Percentiles rank a stretch among this genome's conserved stretches.
Evolutionary conservation across 2,113 vertebrate genomes (phyloP).

Genomic region (Plecturocebus donacophilus): DNA sequence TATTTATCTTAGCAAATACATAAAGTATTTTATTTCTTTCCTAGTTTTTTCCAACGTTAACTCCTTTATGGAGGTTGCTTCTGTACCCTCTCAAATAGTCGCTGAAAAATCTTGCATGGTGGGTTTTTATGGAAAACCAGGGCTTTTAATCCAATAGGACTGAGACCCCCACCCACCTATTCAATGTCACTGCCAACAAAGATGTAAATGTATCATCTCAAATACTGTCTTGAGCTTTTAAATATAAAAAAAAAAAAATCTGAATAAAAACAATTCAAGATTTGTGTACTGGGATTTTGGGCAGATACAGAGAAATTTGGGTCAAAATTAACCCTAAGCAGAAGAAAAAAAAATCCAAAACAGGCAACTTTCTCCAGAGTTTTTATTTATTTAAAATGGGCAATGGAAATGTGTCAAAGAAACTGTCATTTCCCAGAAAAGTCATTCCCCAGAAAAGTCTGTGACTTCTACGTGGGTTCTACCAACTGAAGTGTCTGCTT

Average conservation of each 20-base stretch:
- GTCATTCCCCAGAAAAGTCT: neutral
- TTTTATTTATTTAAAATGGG: constrained; percentile 32
- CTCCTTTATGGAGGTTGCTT: neutral
- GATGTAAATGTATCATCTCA: neutral
- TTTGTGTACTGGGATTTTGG: neutral
- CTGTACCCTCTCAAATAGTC: neutral
- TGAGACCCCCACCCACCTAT: neutral
- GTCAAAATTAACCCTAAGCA: constrained; percentile 37
- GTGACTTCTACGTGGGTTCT: neutral
- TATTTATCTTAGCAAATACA: constrained; percentile 64
- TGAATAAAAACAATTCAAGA: constrained; percentile 30
- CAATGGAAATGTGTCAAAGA: neutral
- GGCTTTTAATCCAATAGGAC: neutral
- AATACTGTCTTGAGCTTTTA: neutral
- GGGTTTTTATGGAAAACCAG: constrained; percentile 34
- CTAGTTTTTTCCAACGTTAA: constrained; percentile 69
- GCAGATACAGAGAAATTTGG: neutral
- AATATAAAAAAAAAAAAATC: constrained; percentile 27
- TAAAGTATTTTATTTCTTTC: constrained; percentile 75
- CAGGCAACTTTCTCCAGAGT: neutral
- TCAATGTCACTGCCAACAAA: neutral
- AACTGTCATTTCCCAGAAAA: neutral
- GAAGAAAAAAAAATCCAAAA: neutral
- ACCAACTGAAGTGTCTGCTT: neutral
- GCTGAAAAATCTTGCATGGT: constrained; percentile 8